A percentile compares a stretch with the other conserved stretches of the same genome.
These are phyloP conservation scores for Drosophila neocordata DNA, from an alignment of 1,140 invertebrate species.

Conservation along the genomic window DNA sequence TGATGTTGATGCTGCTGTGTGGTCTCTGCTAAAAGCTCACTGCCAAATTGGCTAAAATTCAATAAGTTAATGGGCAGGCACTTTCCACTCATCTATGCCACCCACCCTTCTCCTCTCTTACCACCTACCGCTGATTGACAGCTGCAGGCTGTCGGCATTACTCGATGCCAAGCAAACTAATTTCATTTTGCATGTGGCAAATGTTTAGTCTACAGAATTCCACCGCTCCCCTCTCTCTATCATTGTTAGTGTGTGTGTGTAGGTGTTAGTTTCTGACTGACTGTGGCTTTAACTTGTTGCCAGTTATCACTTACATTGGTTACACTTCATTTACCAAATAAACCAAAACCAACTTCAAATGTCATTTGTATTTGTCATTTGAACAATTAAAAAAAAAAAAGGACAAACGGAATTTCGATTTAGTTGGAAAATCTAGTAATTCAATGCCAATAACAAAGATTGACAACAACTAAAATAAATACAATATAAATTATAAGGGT, in stretches of 20 bases:
- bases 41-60: constrained; percentile 74
- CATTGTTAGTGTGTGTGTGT: constrained; percentile 23
- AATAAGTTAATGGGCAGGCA: constrained; percentile 70
- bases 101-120: neutral
- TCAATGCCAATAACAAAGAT: constrained; percentile 40
- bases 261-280: neutral
- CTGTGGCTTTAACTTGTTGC: constrained; percentile 42
- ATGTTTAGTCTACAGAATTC: constrained; percentile 37
- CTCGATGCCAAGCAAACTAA: constrained; percentile 44
- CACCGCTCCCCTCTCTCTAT: no score
- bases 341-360: constrained; percentile 51
- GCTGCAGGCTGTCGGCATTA: constrained; percentile 42
- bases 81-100: constrained; percentile 1
- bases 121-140: constrained; percentile 35
- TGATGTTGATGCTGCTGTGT: constrained; percentile 42
- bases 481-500: constrained; percentile 63
- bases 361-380: constrained; percentile 72
- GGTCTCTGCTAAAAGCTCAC: constrained; percentile 59
- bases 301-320: constrained; percentile 13
- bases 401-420: constrained; percentile 62
- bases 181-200: constrained; percentile 62
- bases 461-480: constrained; percentile 30
- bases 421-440: constrained; percentile 37
- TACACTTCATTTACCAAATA: constrained; percentile 64
- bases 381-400: constrained; percentile 61